phyloP scores from a whole-genome alignment of 2,888 invertebrate species.

The Pollenia labialis region DNA sequence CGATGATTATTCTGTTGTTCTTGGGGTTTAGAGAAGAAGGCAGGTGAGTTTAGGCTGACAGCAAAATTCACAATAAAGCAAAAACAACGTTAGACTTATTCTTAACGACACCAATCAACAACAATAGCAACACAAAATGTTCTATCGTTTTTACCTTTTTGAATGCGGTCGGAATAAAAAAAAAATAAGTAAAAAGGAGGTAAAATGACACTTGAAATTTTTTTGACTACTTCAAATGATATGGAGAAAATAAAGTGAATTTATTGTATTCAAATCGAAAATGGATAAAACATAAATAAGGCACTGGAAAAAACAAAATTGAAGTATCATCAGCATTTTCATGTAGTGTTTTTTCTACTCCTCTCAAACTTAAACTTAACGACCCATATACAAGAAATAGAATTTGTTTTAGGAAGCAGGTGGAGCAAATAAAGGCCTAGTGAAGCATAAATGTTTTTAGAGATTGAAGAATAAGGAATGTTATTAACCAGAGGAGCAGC shows the following conservation, averaged over 20 bases:
- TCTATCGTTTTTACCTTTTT: constrained; percentile 25
- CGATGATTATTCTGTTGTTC: constrained; percentile 1
- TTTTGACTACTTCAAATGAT: constrained; percentile 17
- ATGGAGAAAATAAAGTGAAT: constrained; percentile 30
- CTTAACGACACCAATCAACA: not conserved
- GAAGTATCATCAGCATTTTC: constrained; percentile 41
- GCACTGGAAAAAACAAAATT: not conserved
- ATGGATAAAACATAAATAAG: constrained; percentile 16
- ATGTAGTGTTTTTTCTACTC: not conserved
- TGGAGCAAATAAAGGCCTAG: not conserved
- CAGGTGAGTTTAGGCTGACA: not conserved
- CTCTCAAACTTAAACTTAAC: not conserved
- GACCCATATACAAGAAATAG: constrained; percentile 1
- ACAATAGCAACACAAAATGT: constrained; percentile 3
- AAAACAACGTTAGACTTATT: constrained; percentile 1
- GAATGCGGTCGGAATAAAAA: not conserved
- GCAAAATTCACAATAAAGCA: not conserved
- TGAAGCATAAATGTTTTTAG: not conserved
- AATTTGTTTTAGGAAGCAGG: not conserved
- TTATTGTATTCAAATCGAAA: constrained; percentile 33
- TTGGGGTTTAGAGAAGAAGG: not conserved
- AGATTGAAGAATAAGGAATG: no score
- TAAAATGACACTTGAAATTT: constrained; percentile 21
- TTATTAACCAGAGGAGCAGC: no score
- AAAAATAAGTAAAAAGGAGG: not conserved